phyloP scores from a whole-genome alignment of 2,888 invertebrate species.

The Zelleria hepariella region DNA sequence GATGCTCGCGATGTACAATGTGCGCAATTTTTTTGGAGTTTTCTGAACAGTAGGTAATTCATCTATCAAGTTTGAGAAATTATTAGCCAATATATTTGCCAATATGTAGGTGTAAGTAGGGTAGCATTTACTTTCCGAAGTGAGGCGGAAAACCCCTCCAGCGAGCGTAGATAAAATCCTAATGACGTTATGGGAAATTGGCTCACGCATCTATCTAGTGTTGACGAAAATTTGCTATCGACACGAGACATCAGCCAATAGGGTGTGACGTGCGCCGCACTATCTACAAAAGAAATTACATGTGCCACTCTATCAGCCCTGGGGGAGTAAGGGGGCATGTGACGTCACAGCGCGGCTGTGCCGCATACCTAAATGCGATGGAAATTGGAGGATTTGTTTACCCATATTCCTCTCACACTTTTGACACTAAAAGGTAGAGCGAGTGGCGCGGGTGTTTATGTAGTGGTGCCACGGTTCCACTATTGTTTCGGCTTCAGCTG shows the following conservation, averaged over 20 bases:
- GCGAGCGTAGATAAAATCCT: conserved; percentile 16
- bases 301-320: conserved; percentile 40
- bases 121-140: not conserved
- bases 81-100: not conserved
- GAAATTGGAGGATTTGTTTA: conserved; percentile 74
- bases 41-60: not conserved
- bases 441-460: conserved; percentile 21
- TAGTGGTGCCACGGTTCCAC: not conserved
- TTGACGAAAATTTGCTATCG: conserved; percentile 51
- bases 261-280: conserved; percentile 54
- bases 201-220: conserved; percentile 36
- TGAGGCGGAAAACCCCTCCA: not conserved
- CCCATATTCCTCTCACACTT: conserved; percentile 70
- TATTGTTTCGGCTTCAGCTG: conserved; percentile 6
- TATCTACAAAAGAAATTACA: conserved; percentile 67
- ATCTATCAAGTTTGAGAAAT: not conserved
- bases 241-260: conserved; percentile 44
- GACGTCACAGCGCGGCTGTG: conserved; percentile 47
- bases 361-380: conserved; percentile 66
- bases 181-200: conserved; percentile 53
- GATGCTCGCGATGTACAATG: conserved; percentile 18
- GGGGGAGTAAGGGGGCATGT: conserved; percentile 27
- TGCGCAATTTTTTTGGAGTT: too few species aligned
- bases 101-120: not conserved
- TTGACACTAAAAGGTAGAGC: conserved; percentile 70